A percentile compares a stretch with the other conserved stretches of the same genome.
These are phyloP conservation scores for Isichthys henryi DNA, from an alignment of 2,113 vertebrate species.

Conservation along the genomic window DNA sequence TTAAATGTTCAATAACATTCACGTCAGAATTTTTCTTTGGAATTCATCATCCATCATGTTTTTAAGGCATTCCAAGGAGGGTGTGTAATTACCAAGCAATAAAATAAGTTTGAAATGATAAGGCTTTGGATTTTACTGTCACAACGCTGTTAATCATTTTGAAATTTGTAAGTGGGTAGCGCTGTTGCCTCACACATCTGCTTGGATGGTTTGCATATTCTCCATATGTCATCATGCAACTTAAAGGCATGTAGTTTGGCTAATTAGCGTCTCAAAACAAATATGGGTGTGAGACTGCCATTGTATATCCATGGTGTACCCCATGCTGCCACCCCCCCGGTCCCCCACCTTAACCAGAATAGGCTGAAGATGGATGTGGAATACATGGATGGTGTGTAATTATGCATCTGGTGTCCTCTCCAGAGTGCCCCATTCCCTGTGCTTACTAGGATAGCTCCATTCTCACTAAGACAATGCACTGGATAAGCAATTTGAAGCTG, in stretches of 20 bases:
- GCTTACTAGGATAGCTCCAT: background rate
- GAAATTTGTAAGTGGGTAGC: background rate
- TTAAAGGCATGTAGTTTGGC: background rate
- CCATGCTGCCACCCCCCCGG: background rate
- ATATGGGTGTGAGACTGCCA: background rate
- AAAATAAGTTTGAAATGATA: conserved; percentile 50
- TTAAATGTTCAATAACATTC: conserved; percentile 69
- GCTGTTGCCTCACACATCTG: background rate
- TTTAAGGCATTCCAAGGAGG: conserved; percentile 69
- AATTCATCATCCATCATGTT: conserved; percentile 74
- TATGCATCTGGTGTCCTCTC: background rate
- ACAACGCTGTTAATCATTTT: background rate
- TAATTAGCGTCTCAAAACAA: background rate
- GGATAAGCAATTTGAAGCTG: background rate
- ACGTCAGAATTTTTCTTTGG: conserved; percentile 53
- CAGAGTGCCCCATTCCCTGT: background rate
- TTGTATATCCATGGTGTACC: background rate
- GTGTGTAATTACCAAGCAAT: conserved; percentile 68
- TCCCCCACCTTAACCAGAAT: background rate
- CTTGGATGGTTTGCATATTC: background rate
- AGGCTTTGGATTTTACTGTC: background rate
- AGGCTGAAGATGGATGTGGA: background rate
- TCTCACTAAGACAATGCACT: background rate
- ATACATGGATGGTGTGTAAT: background rate
- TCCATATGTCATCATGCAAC: background rate